Percentiles rank a stretch among this genome's conserved stretches.
These are phyloP conservation scores for Cryptocephalus primarius DNA, from an alignment of 2,888 invertebrate species.

Conservation along the genomic window DNA sequence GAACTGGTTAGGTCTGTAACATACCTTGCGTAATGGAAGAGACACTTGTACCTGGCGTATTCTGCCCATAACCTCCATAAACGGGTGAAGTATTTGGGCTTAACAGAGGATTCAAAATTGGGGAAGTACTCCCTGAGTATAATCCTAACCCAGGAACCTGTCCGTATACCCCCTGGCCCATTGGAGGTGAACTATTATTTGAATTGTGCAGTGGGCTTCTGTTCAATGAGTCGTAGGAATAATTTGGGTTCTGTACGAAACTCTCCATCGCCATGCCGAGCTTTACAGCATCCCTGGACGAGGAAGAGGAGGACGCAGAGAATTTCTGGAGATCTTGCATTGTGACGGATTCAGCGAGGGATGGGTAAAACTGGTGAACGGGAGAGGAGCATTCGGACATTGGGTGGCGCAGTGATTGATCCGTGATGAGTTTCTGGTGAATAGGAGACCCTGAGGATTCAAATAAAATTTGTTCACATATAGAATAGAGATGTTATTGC, in stretches of 20 bases:
- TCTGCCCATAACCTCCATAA: slow-evolving; percentile 24
- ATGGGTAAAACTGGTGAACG: slow-evolving; percentile 51
- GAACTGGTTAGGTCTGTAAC: too few relatives aligned
- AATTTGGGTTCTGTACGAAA: slow-evolving; percentile 17
- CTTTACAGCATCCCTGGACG: slow-evolving; percentile 19
- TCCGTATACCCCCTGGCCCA: slow-evolving; percentile 21
- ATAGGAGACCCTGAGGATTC: slow-evolving; percentile 47
- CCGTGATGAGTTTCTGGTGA: slow-evolving; percentile 41
- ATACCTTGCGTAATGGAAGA: slow-evolving; percentile 48
- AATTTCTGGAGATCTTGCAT: slow-evolving; percentile 25
- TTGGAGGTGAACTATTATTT: slow-evolving; percentile 28
- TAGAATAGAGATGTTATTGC: too few relatives aligned
- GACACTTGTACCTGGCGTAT: slow-evolving; percentile 32
- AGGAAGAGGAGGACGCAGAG: slow-evolving; percentile 3
- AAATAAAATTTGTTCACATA: too few relatives aligned
- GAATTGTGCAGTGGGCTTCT: slow-evolving; percentile 21
- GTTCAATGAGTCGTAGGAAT: slow-evolving; percentile 11
- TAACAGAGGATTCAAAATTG: slow-evolving; percentile 27
- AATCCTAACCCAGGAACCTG: slow-evolving; percentile 26
- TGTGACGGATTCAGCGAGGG: slow-evolving; percentile 44
- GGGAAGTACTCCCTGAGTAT: slow-evolving; percentile 27
- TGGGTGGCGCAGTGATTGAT: slow-evolving; percentile 26
- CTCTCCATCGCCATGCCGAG: slow-evolving; percentile 22
- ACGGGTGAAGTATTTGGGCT: slow-evolving; percentile 30
- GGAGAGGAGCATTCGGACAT: slow-evolving; percentile 41